These are phyloP conservation scores for Boloria selene DNA, from an alignment of 2,888 invertebrate species.

Conservation along the genomic window DNA sequence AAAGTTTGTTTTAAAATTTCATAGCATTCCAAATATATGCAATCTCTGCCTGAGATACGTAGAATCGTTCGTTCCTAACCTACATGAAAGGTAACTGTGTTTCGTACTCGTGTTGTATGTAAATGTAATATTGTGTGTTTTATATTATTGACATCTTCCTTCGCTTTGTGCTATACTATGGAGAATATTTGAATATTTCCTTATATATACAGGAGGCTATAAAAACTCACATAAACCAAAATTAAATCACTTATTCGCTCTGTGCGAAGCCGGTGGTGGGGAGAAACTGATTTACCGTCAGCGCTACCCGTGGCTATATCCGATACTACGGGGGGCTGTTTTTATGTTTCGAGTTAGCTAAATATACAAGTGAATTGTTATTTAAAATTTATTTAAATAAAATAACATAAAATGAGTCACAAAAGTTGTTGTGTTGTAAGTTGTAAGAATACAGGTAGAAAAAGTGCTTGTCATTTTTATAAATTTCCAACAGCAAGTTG, in stretches of 20 bases:
- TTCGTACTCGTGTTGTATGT: constrained; percentile 43
- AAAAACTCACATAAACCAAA: neutral
- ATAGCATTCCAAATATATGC: constrained; percentile 24
- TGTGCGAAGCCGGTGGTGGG: too few relatives aligned
- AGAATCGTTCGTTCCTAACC: constrained; percentile 19
- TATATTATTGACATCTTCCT: constrained; percentile 38
- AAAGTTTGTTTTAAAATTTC: constrained; percentile 14
- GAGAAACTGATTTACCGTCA: too few relatives aligned
- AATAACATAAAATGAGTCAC: too few relatives aligned
- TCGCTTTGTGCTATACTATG: constrained; percentile 2
- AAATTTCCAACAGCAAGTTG: too few relatives aligned
- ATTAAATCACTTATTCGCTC: neutral
- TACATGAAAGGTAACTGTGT: constrained; percentile 35
- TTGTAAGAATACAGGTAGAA: too few relatives aligned
- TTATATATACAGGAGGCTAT: neutral
- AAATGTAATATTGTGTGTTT: constrained; percentile 45
- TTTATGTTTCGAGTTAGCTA: too few relatives aligned
- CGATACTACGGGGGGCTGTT: too few relatives aligned
- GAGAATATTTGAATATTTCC: constrained; percentile 14
- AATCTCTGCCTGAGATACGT: constrained; percentile 25
- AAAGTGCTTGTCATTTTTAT: too few relatives aligned
- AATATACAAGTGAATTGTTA: too few relatives aligned
- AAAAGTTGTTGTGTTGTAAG: too few relatives aligned
- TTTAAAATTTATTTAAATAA: too few relatives aligned
- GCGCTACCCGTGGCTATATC: too few relatives aligned